phyloP scores from a whole-genome alignment of 2,797 vertebrate genomes.

The Lepidocolaptes lacrymiger region DNA sequence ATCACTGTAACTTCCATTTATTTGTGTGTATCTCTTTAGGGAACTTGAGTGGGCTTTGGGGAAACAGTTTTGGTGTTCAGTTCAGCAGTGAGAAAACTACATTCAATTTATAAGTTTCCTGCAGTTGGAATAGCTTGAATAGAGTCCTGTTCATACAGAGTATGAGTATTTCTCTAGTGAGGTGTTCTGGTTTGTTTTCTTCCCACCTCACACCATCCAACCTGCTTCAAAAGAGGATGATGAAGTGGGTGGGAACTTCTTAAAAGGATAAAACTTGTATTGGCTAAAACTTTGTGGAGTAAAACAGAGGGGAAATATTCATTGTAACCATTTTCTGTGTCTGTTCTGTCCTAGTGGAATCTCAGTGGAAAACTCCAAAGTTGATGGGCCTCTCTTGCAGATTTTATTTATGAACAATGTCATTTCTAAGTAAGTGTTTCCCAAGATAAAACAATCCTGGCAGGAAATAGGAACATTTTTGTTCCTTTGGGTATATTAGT shows the following conservation, averaged over 20 bases:
- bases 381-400: constrained; percentile 91
- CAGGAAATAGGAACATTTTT: not conserved
- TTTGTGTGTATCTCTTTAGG: not conserved
- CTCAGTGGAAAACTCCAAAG: constrained; percentile 82
- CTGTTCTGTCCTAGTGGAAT: constrained; percentile 82
- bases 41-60: not conserved
- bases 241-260: not conserved
- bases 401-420: constrained; percentile 93
- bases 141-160: not conserved
- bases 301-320: not conserved
- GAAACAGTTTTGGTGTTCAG: not conserved
- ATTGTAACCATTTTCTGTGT: not conserved
- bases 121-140: not conserved
- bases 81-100: not conserved
- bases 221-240: not conserved
- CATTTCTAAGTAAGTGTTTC: constrained; percentile 89
- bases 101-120: not conserved
- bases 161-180: not conserved
- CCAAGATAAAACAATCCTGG: not conserved
- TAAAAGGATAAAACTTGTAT: not conserved
- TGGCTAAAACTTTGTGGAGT: not conserved
- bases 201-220: not conserved
- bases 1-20: not conserved
- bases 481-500: not conserved
- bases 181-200: not conserved